Conservation (phyloP, 2,113 vertebrate species). For the Meleagris gallopavo region DNA sequence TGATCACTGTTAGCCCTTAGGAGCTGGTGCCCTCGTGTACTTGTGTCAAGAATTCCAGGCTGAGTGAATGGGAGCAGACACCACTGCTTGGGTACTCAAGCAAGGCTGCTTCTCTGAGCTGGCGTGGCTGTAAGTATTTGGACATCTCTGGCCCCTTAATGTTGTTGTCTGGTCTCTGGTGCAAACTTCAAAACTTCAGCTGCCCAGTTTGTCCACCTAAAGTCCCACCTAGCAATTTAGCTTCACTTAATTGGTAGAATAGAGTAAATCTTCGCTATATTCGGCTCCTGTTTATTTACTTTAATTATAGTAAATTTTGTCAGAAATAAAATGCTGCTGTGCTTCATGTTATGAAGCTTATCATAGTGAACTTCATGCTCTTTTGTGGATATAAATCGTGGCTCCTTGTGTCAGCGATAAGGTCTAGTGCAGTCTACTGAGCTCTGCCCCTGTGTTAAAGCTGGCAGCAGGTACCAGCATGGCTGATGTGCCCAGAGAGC, state of each 20-base stretch:
- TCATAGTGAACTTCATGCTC: not conserved
- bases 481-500: not conserved
- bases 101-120: not conserved
- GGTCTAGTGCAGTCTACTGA: not conserved
- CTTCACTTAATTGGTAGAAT: slow-evolving; percentile 71
- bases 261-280: slow-evolving; percentile 62
- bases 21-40: not conserved
- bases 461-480: not conserved
- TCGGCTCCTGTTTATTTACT: slow-evolving; percentile 60
- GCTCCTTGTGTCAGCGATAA: not conserved
- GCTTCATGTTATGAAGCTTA: not conserved
- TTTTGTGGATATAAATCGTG: not conserved
- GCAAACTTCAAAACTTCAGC: slow-evolving; percentile 63
- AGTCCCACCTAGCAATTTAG: slow-evolving; percentile 72
- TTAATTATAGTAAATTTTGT: slow-evolving; percentile 74
- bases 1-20: not conserved
- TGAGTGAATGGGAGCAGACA: not conserved
- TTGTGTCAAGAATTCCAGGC: not conserved
- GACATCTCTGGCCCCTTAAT: slow-evolving; percentile 14
- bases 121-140: slow-evolving; percentile 12
- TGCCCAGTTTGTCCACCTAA: slow-evolving; percentile 66
- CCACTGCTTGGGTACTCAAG: not conserved
- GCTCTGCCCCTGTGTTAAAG: not conserved
- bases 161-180: slow-evolving; percentile 11
- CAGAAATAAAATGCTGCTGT: slow-evolving; percentile 43